Evolutionary conservation across 2,797 vertebrate species (phyloP), one percentile per base, ranked within the genome.

Genomic region (Lepilemur septentrionalis): DNA sequence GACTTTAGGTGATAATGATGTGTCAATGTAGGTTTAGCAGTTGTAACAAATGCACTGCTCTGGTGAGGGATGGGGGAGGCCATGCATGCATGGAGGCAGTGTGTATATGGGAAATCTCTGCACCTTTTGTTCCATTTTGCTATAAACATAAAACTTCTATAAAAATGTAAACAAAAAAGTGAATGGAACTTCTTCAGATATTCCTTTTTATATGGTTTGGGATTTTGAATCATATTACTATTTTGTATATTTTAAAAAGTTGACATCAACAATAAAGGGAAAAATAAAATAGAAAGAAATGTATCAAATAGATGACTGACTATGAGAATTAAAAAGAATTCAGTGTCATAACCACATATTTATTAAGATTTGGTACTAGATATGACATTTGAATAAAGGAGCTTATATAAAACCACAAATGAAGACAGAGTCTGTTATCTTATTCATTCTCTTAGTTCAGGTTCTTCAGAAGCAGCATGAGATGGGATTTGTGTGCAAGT

Each of bases 291-390:
- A 84, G 70, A 61, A 52, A 95, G 9, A 46, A 80, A 38, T 30
- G 22, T 69, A 28, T 35, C n/a, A 46, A 84, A 84, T 35, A 28
- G 22, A 55, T 76, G 61, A 61, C 17, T 76, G 61, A 61, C 17
- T 43, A 69, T 61, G 55, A 85, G n/a, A 84, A 61, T 43, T 84
- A 10, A 63, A 84, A 79, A 65, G 7, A 70, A 38, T 32, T 32
- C 35, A 46, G n/a, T 75, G 28, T 15, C 41, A 82, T 7, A 82
- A 83, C 28, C 23, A 38, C 18, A 46, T 32, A 63, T 72, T 63
- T 94, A 82, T 92, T 92, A 93, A 83, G 41, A 89, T 32, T 52
- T 80, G 22, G 8, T 83, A 46, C 63, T 48, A 55, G 59, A 90
- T 57, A 93, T 82, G 50, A 70, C 38, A 48, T 67, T 89, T 95